Conservation (phyloP, 92 coral and sea anemone species). For the Parazoanthus swiftii region DNA sequence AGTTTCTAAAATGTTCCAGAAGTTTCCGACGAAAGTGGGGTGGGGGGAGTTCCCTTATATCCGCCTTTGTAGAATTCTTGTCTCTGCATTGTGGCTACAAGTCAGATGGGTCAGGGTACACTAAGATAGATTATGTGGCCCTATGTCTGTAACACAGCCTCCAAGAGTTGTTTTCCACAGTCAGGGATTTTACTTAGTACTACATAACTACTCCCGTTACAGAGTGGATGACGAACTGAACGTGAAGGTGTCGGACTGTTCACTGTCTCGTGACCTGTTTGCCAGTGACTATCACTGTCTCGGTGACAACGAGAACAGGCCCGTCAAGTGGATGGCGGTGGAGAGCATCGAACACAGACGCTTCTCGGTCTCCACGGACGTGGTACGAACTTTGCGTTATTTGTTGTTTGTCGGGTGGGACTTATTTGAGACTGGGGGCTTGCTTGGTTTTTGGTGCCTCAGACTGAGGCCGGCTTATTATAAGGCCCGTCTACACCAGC, state of each 20-base stretch:
- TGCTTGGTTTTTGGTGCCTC: too few relatives aligned
- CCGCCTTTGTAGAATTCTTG: too few relatives aligned
- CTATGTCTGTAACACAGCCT: background rate
- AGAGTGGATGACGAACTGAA: conserved; percentile 95
- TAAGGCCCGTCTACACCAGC: too few relatives aligned
- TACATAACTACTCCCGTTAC: background rate
- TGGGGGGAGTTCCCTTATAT: too few relatives aligned
- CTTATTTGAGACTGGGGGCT: too few relatives aligned
- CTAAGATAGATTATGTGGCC: background rate
- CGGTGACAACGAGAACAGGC: conserved; percentile 96
- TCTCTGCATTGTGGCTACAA: background rate
- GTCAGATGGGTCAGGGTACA: too few relatives aligned
- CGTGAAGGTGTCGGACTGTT: conserved; percentile 95
- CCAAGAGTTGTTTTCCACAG: background rate
- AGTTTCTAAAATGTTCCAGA: too few relatives aligned
- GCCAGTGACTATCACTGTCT: conserved; percentile 93
- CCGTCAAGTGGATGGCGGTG: conserved; percentile 99
- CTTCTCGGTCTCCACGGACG: conserved; percentile 89
- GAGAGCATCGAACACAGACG: conserved; percentile 89
- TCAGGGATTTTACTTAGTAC: background rate
- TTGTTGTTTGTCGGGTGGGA: background rate
- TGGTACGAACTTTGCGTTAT: conserved; percentile 56
- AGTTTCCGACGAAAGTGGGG: too few relatives aligned
- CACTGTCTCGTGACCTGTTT: conserved; percentile 90
- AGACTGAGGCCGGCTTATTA: too few relatives aligned